Base-by-base conservation (phyloP, 1,140 invertebrate genomes). In the Brachionus manjavacas region DNA sequence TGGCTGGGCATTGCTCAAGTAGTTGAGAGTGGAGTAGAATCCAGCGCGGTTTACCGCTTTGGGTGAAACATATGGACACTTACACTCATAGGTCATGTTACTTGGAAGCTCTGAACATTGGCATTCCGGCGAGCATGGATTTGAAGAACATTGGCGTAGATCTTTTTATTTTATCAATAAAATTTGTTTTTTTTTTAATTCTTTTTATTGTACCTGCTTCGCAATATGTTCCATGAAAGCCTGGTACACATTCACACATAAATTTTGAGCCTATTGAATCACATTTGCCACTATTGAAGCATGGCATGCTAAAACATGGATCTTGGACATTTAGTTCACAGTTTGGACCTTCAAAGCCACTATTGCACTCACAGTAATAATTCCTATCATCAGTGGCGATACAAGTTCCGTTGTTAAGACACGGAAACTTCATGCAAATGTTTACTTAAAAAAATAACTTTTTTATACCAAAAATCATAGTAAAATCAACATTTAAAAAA, bases 301-400 rank as follows among this genome's bases (percentile, higher is more conserved):
- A 84, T 16, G 83, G 83, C 20, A 55, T 23, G 74, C 68, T 72
- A 3, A 72, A 66, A 84, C 83, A 84, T 41, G 83, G 81, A 74
- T 84, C 41, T 70, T 20, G 25, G 23, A 72, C 31, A 11, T 76
- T 76, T 28, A 49, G n/a, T 49, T 96, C 93, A 89, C 95, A 96
- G 25, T 94, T 91, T 87, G 92, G 93, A 0, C 95, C 95, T 25
- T 90, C 91, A 20, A 95, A 89, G 72, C 92, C 92, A 2, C 91
- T 89, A 0, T 91, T 90, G 89, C 94, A 95, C 28, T 92, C 91
- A 88, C 94, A 95, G 8, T 84, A 46, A 85, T 86, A 89, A 49
- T 35, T 84, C 4, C 12, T 20, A 1, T 20, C 49, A 12, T 49
- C 23, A 9, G 49, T 31, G n/a, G 39, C 14, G 20, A 28, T 8